phyloP scores from a whole-genome alignment of 2,888 invertebrate genomes.

The Hyposoter dolosus region DNA sequence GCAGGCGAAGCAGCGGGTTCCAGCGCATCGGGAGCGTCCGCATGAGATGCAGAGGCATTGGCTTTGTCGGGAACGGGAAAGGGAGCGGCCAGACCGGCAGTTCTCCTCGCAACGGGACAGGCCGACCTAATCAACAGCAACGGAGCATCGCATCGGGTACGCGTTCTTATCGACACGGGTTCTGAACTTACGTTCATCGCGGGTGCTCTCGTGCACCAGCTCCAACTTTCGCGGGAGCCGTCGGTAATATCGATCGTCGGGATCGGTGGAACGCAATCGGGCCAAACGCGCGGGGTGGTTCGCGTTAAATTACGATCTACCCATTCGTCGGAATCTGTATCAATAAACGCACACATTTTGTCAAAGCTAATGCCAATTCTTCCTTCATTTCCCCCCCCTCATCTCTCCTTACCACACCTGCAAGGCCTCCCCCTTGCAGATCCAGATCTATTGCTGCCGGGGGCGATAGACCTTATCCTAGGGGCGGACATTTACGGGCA shows the following conservation, averaged over 20 bases:
- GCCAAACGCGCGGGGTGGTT: no score
- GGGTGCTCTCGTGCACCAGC: conserved; percentile 11
- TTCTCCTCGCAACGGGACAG: conserved; percentile 33
- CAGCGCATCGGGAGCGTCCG: not conserved
- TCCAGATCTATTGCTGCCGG: conserved; percentile 22
- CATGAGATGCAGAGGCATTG: conserved; percentile 11
- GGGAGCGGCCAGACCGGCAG: no score
- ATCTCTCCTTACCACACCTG: conserved; percentile 20
- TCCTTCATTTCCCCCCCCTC: conserved; percentile 21
- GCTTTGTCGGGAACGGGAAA: not conserved
- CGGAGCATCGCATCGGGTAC: conserved; percentile 26
- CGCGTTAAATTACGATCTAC: not conserved
- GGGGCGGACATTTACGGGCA: no score
- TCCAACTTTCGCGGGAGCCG: conserved; percentile 1
- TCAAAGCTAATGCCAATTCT: no score
- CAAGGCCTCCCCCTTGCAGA: conserved; percentile 52
- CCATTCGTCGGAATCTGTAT: not conserved
- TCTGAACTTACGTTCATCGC: conserved; percentile 50
- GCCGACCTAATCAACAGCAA: not conserved
- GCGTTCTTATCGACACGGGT: conserved; percentile 42
- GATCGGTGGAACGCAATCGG: no score
- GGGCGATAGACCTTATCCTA: conserved; percentile 15
- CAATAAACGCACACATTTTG: conserved; percentile 41
- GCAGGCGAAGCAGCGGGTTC: no score
- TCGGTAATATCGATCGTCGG: conserved; percentile 18